These are phyloP conservation scores for Ceratothoa steindachneri DNA, from an alignment of 2,888 invertebrate genomes.

Conservation along the genomic window DNA sequence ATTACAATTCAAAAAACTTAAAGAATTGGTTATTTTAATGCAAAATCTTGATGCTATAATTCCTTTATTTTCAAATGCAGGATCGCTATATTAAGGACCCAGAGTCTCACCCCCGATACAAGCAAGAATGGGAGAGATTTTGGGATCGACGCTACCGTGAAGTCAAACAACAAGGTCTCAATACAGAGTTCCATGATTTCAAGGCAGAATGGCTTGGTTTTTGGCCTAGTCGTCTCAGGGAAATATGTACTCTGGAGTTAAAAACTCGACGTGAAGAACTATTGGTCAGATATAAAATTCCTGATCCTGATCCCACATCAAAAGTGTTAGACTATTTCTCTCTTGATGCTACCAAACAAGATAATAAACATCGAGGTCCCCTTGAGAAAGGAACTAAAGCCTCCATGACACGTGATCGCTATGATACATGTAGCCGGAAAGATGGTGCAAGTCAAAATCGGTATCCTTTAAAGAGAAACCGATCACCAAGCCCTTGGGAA, in stretches of 20 bases:
- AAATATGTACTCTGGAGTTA: conserved; percentile 56
- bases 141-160: conserved; percentile 81
- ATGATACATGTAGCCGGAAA: background rate
- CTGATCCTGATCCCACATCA: conserved; percentile 15
- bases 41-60: background rate
- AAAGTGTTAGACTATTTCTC: background rate
- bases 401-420: background rate
- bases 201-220: conserved; percentile 83
- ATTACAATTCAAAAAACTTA: too few relatives aligned
- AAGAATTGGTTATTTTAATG: too few relatives aligned
- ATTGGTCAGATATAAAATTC: conserved; percentile 19
- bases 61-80: conserved; percentile 19
- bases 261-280: conserved; percentile 26
- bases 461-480: conserved; percentile 14
- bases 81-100: conserved; percentile 66
- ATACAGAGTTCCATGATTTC: conserved; percentile 75
- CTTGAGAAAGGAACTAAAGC: background rate
- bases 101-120: conserved; percentile 80
- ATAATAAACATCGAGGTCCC: too few relatives aligned
- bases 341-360: background rate
- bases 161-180: conserved; percentile 68
- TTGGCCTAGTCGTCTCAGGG: conserved; percentile 78
- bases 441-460: background rate
- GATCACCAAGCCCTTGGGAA: conserved; percentile 55
- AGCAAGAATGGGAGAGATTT: conserved; percentile 84